Conservation (phyloP, 2,113 vertebrate genomes). For the Chaetodon trifascialis region DNA sequence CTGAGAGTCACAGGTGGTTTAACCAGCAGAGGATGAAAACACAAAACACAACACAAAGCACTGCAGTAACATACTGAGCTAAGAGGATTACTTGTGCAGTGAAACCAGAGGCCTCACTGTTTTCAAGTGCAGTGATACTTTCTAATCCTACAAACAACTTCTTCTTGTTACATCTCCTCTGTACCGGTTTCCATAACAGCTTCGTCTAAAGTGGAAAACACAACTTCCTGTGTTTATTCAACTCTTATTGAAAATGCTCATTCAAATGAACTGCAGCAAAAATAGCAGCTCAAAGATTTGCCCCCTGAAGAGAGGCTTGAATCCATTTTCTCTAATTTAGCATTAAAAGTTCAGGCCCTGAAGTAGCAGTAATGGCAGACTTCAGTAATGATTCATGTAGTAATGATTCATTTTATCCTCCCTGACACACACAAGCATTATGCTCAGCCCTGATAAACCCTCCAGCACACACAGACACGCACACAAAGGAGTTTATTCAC, state of each 20-base stretch:
- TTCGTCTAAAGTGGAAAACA: constrained; percentile 36
- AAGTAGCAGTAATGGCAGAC: constrained; percentile 44
- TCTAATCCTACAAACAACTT: constrained; percentile 45
- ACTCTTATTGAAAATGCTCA: constrained; percentile 24
- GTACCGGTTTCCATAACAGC: background rate
- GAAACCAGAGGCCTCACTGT: constrained; percentile 40
- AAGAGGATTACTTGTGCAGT: constrained; percentile 55
- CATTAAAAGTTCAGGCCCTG: constrained; percentile 47
- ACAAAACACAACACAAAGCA: constrained; percentile 22
- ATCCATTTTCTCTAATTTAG: constrained; percentile 56
- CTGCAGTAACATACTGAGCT: constrained; percentile 32
- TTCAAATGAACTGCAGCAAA: constrained; percentile 30
- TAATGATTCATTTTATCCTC: constrained; percentile 60
- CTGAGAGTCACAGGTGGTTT: constrained; percentile 18
- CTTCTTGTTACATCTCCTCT: constrained; percentile 29
- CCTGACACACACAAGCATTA: constrained; percentile 30
- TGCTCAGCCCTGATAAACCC: constrained; percentile 42
- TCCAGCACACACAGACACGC: background rate
- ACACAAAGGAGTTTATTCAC: constrained; percentile 36
- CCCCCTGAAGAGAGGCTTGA: constrained; percentile 25
- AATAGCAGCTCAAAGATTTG: constrained; percentile 43
- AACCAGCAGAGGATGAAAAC: constrained; percentile 18
- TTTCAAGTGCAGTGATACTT: constrained; percentile 29
- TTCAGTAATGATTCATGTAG: constrained; percentile 56
- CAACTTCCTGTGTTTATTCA: constrained; percentile 35